Conservation (phyloP, 1,140 invertebrate genomes). For the Eciton burchellii region DNA sequence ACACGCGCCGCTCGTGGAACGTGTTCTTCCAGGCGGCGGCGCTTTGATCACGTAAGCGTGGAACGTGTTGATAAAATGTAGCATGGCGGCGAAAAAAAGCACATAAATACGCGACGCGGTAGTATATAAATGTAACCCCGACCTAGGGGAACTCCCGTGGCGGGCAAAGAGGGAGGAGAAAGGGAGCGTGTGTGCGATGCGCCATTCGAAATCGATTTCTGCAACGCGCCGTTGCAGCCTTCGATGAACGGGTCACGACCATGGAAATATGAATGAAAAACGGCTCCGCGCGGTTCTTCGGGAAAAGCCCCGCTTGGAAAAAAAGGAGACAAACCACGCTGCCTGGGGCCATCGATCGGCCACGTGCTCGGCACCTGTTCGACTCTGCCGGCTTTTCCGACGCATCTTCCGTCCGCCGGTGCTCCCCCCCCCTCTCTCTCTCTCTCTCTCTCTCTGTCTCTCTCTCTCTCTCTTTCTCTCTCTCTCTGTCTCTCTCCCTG, state of each 20-base stretch:
- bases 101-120: conserved; percentile 56
- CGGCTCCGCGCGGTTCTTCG: conserved; percentile 79
- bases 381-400: conserved; percentile 70
- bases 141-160: conserved; percentile 76
- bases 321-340: conserved; percentile 71
- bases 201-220: conserved; percentile 85
- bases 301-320: conserved; percentile 73
- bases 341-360: conserved; percentile 79
- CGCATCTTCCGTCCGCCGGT: conserved; percentile 46
- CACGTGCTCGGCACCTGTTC: conserved; percentile 85
- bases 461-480: too few species aligned
- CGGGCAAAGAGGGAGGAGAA: conserved; percentile 74
- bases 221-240: conserved; percentile 74
- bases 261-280: conserved; percentile 86
- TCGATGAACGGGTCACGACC: conserved; percentile 79
- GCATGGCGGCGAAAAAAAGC: conserved; percentile 60
- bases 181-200: conserved; percentile 74
- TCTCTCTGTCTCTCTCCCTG: too few species aligned
- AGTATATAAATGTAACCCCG: conserved; percentile 79
- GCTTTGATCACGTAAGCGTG: conserved; percentile 55
- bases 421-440: conserved; percentile 25
- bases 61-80: conserved; percentile 64
- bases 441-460: too few species aligned
- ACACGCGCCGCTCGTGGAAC: neutral
- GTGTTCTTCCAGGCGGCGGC: conserved; percentile 25